phyloP scores from a whole-genome alignment of 2,113 vertebrate genomes.

The Sphaerodactylus townsendi region DNA sequence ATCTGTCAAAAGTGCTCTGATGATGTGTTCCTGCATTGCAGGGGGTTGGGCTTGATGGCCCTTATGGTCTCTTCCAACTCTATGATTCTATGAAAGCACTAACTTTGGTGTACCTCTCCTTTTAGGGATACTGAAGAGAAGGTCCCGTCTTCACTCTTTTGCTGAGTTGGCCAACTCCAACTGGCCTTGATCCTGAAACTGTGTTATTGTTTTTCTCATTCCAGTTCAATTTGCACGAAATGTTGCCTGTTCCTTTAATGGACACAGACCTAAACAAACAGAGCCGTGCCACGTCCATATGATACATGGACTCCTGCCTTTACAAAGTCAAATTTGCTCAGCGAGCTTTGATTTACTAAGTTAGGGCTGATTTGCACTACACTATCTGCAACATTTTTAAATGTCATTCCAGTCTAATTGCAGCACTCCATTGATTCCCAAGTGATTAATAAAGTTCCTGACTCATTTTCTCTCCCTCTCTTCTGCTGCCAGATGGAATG shows the following conservation, averaged over 20 bases:
- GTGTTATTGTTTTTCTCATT: too few species aligned
- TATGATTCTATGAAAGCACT: too few species aligned
- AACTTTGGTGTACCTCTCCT: too few species aligned
- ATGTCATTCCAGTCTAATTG: conserved; percentile 54
- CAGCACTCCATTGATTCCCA: conserved; percentile 42
- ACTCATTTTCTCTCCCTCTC: conserved; percentile 47
- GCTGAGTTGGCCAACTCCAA: too few species aligned
- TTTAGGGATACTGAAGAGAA: too few species aligned
- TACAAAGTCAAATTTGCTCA: conserved; percentile 36
- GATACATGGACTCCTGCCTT: background rate
- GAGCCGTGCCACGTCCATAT: background rate
- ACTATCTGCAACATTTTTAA: conserved; percentile 41
- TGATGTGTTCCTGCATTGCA: too few species aligned
- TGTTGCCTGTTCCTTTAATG: background rate
- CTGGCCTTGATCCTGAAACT: too few species aligned
- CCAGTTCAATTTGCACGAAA: background rate
- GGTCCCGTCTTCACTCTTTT: too few species aligned
- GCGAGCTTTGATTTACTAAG: conserved; percentile 40
- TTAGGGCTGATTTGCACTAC: conserved; percentile 31
- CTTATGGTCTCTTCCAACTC: too few species aligned
- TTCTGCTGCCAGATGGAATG: conserved; percentile 51
- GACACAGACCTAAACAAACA: background rate
- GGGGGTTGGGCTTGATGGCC: too few species aligned
- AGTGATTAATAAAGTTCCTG: conserved; percentile 61
- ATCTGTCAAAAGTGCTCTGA: too few species aligned